A percentile compares a stretch with the other conserved stretches of the same genome.
These are phyloP conservation scores for Eurystomus gularis DNA, from an alignment of 2,113 vertebrate genomes.

Conservation along the genomic window DNA sequence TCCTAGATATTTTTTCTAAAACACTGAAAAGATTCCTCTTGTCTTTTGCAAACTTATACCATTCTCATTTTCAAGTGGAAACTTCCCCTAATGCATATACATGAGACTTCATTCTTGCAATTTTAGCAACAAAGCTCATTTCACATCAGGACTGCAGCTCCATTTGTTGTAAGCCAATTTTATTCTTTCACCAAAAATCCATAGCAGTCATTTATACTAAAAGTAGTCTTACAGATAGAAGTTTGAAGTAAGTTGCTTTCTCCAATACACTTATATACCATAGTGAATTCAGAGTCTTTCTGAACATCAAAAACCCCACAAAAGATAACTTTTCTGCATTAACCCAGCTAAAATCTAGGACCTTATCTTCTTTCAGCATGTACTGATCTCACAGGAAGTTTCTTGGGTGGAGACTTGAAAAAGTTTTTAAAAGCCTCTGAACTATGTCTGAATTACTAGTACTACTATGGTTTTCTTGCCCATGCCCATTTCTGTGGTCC, in stretches of 20 bases:
- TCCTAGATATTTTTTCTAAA: neutral
- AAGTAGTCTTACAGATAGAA: neutral
- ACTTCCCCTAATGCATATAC: neutral
- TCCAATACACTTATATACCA: neutral
- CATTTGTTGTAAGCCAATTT: neutral
- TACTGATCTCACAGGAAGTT: slow-evolving; percentile 21
- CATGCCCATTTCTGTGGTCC: neutral
- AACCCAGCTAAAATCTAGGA: neutral
- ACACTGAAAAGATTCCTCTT: neutral
- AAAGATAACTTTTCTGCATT: neutral
- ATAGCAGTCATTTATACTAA: neutral
- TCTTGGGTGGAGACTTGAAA: slow-evolving; percentile 23
- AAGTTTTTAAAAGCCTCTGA: neutral
- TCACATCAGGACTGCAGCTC: neutral
- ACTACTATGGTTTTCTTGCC: neutral
- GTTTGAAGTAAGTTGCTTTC: neutral
- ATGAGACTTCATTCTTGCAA: neutral
- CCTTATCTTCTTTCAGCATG: neutral
- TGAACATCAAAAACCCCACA: neutral
- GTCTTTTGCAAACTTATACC: neutral
- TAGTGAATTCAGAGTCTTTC: neutral
- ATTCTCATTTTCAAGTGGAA: neutral
- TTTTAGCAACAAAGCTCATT: neutral
- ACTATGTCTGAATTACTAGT: neutral
- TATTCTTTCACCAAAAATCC: neutral